Evolutionary conservation across 2,888 invertebrate genomes (phyloP), one percentile per base, ranked within the genome.

Genomic region (Hartigia nigra): DNA sequence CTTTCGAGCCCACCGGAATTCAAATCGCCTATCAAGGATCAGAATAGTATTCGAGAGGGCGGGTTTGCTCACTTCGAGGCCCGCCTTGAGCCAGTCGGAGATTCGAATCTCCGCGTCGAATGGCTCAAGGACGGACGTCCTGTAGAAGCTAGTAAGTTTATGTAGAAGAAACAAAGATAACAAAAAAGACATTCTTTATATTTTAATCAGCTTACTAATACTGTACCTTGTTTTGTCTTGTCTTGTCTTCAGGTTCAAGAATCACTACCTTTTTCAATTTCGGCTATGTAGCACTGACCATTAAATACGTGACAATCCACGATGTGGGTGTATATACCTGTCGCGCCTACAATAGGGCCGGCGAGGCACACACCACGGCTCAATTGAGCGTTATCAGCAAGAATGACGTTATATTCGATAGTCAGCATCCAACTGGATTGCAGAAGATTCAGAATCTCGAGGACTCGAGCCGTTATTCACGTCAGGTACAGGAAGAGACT

Each of bases 61-160:
- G 98, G 97, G 84, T 98, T 97, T 89, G 98, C 98, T 85, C 98
- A 98, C 91, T 98, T 98, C 89, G 98, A 98, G 93, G 98, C 98
- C 85, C 95, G 98, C 84, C 94, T 98, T 76, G 98, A 98, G 92
- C 98, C 98, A 79, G 94, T 98, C 82, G 98, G 97, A 76, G 98
- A 98, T 92, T 95, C 98, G 5, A 96, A 96, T 76, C 94, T 98
- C 88, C 95, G 94, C 91, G 97, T 98, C 70, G 97, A 98, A 92
- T 98, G 98, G 98, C 94, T 96, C 79, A 97, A 98, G 91, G 97
- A 98, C 91, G 98, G 97, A 79, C 95, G 95, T 83, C 95, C 97
- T 72, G 95, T 98, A 83, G 97, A 98, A 93, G 97, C 98, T 77
- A 97, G 97, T 93, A 83, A 90, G 93, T 92, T 37, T 1, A 55